Evolutionary conservation across 2,888 invertebrate species (phyloP).

Genomic region (Drosophila subsilvestris): DNA sequence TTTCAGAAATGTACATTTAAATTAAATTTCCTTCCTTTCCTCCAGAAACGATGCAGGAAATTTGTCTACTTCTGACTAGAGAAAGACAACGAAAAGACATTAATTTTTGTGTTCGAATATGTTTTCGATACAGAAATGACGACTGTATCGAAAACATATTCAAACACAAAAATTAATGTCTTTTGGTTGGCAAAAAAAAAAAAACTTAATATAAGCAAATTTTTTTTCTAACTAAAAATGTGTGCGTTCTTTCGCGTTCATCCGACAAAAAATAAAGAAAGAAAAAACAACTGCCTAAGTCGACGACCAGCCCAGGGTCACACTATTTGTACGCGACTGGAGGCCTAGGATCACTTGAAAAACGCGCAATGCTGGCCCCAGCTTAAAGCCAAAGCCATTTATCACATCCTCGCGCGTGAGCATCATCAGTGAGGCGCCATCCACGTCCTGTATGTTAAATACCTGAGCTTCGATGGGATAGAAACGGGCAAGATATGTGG

Average conservation of each 20-base stretch:
- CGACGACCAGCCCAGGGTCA: conserved; percentile 50
- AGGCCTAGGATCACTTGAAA: conserved; percentile 88
- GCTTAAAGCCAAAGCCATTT: conserved; percentile 90
- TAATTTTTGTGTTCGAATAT: no score
- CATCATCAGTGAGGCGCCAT: conserved; percentile 93
- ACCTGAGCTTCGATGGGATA: conserved; percentile 92
- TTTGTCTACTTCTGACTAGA: not conserved
- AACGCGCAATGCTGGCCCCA: conserved; percentile 95
- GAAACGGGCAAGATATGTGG: conserved; percentile 90
- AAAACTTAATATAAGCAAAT: not conserved
- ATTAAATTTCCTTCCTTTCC: not conserved
- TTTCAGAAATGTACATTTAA: not conserved
- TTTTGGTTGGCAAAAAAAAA: not conserved
- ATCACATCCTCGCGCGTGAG: conserved; percentile 94
- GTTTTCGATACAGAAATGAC: no score
- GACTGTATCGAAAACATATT: no score
- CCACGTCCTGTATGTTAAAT: conserved; percentile 95
- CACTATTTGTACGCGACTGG: conserved; percentile 46
- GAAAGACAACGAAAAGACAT: not conserved
- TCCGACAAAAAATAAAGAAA: no score
- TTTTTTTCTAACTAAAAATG: no score
- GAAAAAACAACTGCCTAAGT: not conserved
- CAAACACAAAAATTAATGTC: not conserved
- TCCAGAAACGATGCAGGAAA: not conserved
- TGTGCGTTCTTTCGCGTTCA: no score